A percentile compares a stretch with the other conserved stretches of the same genome.
These are phyloP conservation scores for Pseudopleuronectes americanus DNA, from an alignment of 2,797 vertebrate genomes.

Conservation along the genomic window DNA sequence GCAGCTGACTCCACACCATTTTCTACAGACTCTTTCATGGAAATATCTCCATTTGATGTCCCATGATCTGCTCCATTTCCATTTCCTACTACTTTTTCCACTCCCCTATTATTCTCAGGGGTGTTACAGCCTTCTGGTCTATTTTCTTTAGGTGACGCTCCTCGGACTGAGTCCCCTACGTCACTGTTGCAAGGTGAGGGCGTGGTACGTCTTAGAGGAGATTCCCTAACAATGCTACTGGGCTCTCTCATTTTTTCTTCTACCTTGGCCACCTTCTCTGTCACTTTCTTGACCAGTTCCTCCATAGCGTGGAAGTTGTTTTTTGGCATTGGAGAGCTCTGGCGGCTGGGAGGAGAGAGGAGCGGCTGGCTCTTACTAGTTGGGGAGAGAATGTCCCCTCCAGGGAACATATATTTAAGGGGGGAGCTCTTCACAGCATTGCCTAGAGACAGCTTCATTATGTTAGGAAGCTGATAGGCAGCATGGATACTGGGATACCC, in stretches of 20 bases:
- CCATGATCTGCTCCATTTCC: constrained; percentile 81
- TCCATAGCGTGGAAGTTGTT: constrained; percentile 99
- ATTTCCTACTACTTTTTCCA: constrained; percentile 47
- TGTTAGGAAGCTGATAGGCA: constrained; percentile 98
- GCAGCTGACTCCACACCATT: constrained; percentile 88
- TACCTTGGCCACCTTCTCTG: constrained; percentile 96
- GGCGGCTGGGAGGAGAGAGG: constrained; percentile 90
- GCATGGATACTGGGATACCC: constrained; percentile 99
- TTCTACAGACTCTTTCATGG: constrained; percentile 86
- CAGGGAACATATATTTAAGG: constrained; percentile 92
- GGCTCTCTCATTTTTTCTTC: constrained; percentile 97
- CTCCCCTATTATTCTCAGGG: constrained; percentile 82
- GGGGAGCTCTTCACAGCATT: constrained; percentile 90
- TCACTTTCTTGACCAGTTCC: constrained; percentile 97
- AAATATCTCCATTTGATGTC: constrained; percentile 87
- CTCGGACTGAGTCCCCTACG: constrained; percentile 86
- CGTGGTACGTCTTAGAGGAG: constrained; percentile 88
- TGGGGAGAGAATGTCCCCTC: constrained; percentile 89
- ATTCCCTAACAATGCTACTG: constrained; percentile 79
- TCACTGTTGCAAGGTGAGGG: constrained; percentile 95
- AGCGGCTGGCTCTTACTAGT: constrained; percentile 89
- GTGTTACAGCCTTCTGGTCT: constrained; percentile 84
- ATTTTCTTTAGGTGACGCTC: constrained; percentile 87
- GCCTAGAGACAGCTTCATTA: constrained; percentile 96
- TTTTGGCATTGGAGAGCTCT: constrained; percentile 94